phyloP scores from a whole-genome alignment of 2,113 vertebrate species.

The Penelope pileata region DNA sequence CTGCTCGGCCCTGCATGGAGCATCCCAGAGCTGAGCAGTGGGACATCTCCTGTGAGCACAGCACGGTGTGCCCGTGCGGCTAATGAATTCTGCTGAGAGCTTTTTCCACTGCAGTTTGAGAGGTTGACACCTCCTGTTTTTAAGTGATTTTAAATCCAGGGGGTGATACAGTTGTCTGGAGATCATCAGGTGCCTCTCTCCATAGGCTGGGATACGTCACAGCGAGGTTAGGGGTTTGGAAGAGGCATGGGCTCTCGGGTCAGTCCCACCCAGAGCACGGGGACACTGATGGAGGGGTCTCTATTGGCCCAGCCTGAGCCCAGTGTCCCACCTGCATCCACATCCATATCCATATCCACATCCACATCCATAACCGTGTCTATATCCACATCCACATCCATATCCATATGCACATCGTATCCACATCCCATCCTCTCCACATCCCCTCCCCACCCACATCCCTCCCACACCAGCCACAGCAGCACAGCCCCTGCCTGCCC shows the following conservation, averaged over 20 bases:
- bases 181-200: background rate
- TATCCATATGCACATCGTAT: too few relatives aligned
- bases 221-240: background rate
- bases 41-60: rapidly evolving
- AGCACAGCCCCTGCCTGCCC: background rate
- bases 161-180: background rate
- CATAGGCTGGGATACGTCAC: background rate
- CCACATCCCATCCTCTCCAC: too few relatives aligned
- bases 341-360: too few relatives aligned
- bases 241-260: background rate
- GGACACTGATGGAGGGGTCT: background rate
- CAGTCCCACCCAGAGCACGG: background rate
- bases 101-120: background rate
- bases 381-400: too few relatives aligned
- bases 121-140: background rate
- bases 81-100: constrained; percentile 3
- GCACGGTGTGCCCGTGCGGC: background rate
- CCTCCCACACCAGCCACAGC: background rate
- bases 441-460: background rate
- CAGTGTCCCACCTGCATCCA: too few relatives aligned
- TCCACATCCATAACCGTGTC: too few relatives aligned
- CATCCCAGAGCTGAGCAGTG: background rate
- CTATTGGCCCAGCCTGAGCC: rapidly evolving
- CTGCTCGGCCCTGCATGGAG: background rate
- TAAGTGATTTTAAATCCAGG: constrained; percentile 9